phyloP scores from a whole-genome alignment of 2,888 invertebrate genomes.

The Drosophila planitibia region DNA sequence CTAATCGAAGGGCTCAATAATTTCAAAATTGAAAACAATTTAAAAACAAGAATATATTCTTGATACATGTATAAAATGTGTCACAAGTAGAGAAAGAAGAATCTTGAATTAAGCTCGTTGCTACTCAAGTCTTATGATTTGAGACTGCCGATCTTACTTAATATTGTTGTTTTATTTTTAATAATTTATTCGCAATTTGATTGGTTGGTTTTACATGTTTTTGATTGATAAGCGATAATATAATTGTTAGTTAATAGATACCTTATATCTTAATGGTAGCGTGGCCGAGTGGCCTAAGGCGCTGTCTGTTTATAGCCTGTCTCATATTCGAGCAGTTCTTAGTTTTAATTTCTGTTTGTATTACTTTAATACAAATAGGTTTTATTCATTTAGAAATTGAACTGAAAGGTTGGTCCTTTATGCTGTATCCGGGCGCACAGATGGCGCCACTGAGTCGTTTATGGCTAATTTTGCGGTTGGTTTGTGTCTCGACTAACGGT shows the following conservation, averaged over 20 bases:
- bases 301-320: constrained; percentile 53
- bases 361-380: neutral
- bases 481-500: constrained; percentile 67
- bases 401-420: neutral
- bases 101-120: neutral
- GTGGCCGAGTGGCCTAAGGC: constrained; percentile 71
- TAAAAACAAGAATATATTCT: neutral
- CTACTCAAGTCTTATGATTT: neutral
- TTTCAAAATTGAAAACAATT: neutral
- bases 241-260: too few species aligned
- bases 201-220: neutral
- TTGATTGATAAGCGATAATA: neutral
- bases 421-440: constrained; percentile 17
- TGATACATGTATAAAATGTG: neutral
- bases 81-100: neutral
- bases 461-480: constrained; percentile 79
- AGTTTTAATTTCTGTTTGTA: neutral
- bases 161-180: neutral
- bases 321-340: neutral
- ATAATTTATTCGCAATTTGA: neutral
- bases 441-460: constrained; percentile 72
- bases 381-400: neutral
- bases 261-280: constrained; percentile 70
- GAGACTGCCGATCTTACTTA: neutral
- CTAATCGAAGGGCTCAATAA: too few species aligned